Percentiles rank a stretch among this genome's conserved stretches.
phyloP scores from a whole-genome alignment of 2,113 vertebrate genomes.

The Oceanodroma tethys region DNA sequence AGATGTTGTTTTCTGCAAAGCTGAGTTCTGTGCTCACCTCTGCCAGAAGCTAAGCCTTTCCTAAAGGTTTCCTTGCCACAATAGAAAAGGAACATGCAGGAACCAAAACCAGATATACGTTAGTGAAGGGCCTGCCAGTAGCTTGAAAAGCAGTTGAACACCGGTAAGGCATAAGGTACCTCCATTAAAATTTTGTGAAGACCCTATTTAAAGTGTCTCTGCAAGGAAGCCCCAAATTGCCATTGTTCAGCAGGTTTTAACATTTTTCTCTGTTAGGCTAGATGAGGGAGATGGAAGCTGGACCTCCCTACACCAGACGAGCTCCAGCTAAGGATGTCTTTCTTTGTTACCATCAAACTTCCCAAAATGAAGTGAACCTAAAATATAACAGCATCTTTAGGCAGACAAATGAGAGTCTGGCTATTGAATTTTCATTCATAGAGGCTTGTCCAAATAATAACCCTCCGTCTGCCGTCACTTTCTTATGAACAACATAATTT shows the following conservation, averaged over 20 bases:
- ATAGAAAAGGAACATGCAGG: not conserved
- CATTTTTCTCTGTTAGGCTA: not conserved
- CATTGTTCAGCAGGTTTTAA: not conserved
- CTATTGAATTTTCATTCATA: conserved; percentile 25
- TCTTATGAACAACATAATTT: conserved; percentile 30
- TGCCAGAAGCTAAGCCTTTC: not conserved
- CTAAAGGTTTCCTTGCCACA: not conserved
- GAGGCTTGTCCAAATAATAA: conserved; percentile 22
- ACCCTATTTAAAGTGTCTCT: not conserved
- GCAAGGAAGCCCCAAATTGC: not conserved
- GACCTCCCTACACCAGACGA: not conserved
- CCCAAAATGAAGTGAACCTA: conserved; percentile 43
- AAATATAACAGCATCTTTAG: conserved; percentile 24
- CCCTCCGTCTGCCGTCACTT: conserved; percentile 19
- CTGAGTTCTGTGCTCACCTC: not conserved
- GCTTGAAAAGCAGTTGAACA: not conserved
- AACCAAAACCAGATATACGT: not conserved
- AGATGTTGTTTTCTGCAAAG: not conserved
- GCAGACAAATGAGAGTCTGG: conserved; percentile 9
- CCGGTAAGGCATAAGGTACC: not conserved
- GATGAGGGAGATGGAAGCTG: not conserved
- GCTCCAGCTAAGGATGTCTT: conserved; percentile 14
- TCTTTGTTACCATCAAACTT: conserved; percentile 47
- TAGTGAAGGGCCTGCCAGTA: not conserved
- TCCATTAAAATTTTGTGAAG: not conserved